These are phyloP conservation scores for Cyanocitta stelleri DNA, from an alignment of 2,113 vertebrate genomes.

Conservation along the genomic window DNA sequence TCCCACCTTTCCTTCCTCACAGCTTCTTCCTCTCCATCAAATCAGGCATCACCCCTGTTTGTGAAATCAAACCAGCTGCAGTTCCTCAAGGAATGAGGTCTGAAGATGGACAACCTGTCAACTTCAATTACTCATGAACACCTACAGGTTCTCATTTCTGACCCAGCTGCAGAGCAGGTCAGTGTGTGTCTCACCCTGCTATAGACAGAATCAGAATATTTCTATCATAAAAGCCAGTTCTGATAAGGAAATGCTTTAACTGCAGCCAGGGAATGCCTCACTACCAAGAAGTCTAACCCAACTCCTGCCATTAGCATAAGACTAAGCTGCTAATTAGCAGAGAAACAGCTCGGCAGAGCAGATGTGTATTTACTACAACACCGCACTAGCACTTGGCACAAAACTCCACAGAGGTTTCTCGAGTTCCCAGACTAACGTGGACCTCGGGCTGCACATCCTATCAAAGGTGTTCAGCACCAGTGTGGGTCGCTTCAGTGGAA, in stretches of 20 bases:
- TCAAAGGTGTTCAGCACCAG: neutral
- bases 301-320: neutral
- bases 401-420: neutral
- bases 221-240: neutral
- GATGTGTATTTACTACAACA: neutral
- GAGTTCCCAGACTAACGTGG: neutral
- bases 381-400: neutral
- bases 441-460: neutral
- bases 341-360: neutral
- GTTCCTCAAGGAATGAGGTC: neutral
- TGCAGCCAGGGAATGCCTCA: neutral
- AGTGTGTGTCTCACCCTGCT: fast-evolving
- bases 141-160: neutral
- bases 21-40: neutral
- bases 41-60: neutral
- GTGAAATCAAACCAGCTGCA: neutral
- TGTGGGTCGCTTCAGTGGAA: fast-evolving
- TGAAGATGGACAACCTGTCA: neutral
- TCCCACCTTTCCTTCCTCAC: neutral
- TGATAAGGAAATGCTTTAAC: neutral
- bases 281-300: neutral
- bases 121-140: fast-evolving
- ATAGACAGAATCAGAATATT: fast-evolving
- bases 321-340: neutral
- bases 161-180: neutral